Base-by-base conservation (phyloP, 2,113 vertebrate genomes). In the Gymnobelideus leadbeateri region DNA sequence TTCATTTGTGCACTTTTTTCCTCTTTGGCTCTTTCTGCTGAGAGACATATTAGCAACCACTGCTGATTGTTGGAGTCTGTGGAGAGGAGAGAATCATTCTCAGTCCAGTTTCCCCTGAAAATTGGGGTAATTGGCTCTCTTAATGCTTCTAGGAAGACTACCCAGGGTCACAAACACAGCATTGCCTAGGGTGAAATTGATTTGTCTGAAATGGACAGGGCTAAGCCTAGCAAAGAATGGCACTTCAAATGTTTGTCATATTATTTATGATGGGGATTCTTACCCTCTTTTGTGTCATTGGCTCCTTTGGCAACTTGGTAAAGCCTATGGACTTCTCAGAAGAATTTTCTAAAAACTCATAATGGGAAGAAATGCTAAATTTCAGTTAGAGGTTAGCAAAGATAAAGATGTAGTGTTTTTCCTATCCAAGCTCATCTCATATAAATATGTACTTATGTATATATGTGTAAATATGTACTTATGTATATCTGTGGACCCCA, bases 1-100 rank as follows among this genome's bases (percentile, higher is more conserved):
- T 98, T 98, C 96, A 98, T 98, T 98, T 98, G 96, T 98, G 95
- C 96, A 97, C 52, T 97, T 97, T 98, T 98, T 98, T 43, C 3
- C n/a, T 93, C 96, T 97, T 3, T 96, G 95, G 89, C 92, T 98
- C 28, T 98, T 98, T 98, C 97, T 98, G 96, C 97, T 97, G 97
- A 97, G 95, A 97, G 92, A 54, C 89, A 96, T 97, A 98, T 98
- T 97, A 98, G 95, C 95, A 96, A 46, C 53, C 95, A 37, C 93
- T 96, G 96, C 93, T 96, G 97, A 96, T 96, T 95, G 97, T 98
- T 96, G 97, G 92, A 97, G 98, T 93, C 96, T 95, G 97, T 91
- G 96, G 97, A 97, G 95, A 98, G 94, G 95, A 98, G 94, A 97
- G 97, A 96, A 92, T 91, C 89, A 89, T 96, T 94, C 95, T 98